These are phyloP conservation scores for Eupsittula cactorum DNA, from an alignment of 2,113 vertebrate species.

Conservation along the genomic window DNA sequence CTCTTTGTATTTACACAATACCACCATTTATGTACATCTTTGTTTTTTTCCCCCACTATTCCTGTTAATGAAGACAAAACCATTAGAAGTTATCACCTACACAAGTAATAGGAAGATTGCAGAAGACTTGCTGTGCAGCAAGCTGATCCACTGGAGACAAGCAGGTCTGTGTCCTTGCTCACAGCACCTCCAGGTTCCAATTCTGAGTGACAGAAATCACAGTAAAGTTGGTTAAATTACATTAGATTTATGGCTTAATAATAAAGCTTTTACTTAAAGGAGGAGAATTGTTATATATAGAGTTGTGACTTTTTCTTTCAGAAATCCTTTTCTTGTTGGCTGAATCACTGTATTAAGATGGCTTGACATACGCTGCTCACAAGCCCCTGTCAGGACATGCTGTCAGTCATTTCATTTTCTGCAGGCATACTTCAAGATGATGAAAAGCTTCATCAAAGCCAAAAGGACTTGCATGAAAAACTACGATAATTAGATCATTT, in stretches of 20 bases:
- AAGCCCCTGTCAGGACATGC: not conserved
- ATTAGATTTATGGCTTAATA: not conserved
- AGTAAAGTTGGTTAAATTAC: not conserved
- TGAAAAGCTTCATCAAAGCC: not conserved
- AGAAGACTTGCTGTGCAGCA: not conserved
- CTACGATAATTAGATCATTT: not conserved
- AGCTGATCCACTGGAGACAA: not conserved
- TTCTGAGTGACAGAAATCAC: not conserved
- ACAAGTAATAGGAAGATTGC: not conserved
- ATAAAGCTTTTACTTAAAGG: not conserved
- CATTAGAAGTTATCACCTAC: not conserved
- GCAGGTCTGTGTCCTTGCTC: not conserved
- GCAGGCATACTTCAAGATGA: not conserved
- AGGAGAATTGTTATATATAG: accelerated
- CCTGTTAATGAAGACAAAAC: not conserved
- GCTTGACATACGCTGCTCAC: not conserved
- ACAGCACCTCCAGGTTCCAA: not conserved
- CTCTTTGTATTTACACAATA: not conserved
- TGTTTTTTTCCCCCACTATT: not conserved
- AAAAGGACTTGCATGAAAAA: not conserved
- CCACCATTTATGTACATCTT: not conserved
- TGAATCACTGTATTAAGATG: not conserved
- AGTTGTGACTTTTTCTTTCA: not conserved
- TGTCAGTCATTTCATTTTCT: not conserved
- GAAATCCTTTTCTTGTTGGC: not conserved